Conservation (phyloP, 2,888 invertebrate genomes). For the Agriopis leucophaearia region DNA sequence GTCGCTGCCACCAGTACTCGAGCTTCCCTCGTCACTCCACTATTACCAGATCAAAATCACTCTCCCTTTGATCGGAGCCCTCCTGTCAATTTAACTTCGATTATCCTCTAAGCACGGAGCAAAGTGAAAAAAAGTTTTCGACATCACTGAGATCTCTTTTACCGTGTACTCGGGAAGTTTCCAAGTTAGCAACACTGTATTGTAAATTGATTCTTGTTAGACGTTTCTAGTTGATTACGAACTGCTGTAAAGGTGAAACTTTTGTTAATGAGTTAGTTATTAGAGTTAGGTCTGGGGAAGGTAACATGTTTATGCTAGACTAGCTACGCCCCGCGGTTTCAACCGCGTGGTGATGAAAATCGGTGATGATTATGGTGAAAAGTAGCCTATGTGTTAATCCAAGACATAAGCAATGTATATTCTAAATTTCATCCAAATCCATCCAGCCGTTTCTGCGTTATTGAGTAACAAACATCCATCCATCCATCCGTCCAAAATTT, state of each 20-base stretch:
- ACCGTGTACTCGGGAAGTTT: conserved; percentile 31
- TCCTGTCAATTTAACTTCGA: conserved; percentile 70
- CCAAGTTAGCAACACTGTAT: conserved; percentile 34
- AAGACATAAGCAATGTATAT: no score
- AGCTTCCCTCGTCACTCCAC: conserved; percentile 10
- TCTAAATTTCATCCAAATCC: no score
- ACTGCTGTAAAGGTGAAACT: conserved; percentile 19
- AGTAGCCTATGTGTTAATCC: no score
- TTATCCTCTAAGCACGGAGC: conserved; percentile 59
- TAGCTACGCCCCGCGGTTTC: no score
- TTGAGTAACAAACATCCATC: no score
- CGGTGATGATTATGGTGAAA: no score
- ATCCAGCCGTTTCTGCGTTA: no score
- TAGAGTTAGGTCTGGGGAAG: not conserved
- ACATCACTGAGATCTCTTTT: conserved; percentile 33
- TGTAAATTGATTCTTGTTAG: conserved; percentile 38
- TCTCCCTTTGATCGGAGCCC: conserved; percentile 34
- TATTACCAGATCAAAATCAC: conserved; percentile 31
- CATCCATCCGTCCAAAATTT: no score
- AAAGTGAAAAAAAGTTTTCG: conserved; percentile 57
- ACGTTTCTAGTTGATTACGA: conserved; percentile 37
- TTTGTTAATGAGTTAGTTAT: conserved; percentile 9
- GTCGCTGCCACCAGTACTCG: not conserved
- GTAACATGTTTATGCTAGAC: not conserved
- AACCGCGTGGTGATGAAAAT: no score